Conservation (phyloP, 2,797 vertebrate species). For the Eremophila alpestris region DNA sequence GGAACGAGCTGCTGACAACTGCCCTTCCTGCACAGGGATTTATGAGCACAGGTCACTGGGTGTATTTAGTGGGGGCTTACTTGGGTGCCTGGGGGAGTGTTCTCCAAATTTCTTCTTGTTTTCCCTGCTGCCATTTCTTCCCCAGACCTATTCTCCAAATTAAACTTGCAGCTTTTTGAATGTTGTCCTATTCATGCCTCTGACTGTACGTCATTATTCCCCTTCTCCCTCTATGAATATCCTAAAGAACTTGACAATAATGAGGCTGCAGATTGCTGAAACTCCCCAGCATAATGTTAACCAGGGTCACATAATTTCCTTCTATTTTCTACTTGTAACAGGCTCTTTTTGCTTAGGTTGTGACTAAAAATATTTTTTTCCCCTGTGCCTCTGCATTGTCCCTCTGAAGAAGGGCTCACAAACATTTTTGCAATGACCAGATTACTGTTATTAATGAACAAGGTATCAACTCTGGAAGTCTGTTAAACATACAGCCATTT, state of each 20-base stretch:
- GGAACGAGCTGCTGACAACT: constrained; percentile 7
- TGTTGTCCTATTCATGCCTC: neutral
- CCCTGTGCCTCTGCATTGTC: neutral
- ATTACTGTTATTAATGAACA: neutral
- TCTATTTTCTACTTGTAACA: neutral
- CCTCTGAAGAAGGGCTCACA: neutral
- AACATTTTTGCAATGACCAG: neutral
- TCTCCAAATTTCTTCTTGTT: neutral
- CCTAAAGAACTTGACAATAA: neutral
- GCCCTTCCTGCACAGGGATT: constrained; percentile 2
- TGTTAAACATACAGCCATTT: neutral
- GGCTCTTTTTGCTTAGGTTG: neutral
- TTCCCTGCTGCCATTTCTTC: neutral
- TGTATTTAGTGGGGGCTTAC: neutral
- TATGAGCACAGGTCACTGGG: neutral
- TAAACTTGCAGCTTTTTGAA: neutral
- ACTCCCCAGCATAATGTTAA: neutral
- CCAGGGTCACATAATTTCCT: neutral
- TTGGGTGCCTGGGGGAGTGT: neutral
- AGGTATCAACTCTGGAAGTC: neutral
- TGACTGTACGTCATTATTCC: neutral
- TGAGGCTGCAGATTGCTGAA: neutral
- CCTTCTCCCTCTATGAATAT: neutral
- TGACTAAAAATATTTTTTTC: neutral
- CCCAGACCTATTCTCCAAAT: neutral